Percentiles rank a stretch among this genome's conserved stretches.
These are phyloP conservation scores for Malurus leucopterus DNA, from an alignment of 2,797 vertebrate genomes.

Conservation along the genomic window DNA sequence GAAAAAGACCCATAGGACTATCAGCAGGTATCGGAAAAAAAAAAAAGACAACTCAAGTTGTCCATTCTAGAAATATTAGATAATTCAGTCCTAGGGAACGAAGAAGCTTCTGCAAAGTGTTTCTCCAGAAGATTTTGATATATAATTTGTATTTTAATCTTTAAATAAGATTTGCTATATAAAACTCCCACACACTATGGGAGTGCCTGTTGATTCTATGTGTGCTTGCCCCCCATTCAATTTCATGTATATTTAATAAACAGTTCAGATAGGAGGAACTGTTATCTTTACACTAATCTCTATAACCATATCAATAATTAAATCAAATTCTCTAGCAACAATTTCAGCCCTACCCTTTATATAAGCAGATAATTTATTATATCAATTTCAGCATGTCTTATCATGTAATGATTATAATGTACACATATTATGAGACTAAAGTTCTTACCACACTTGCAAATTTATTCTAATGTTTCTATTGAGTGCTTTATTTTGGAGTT, in stretches of 20 bases:
- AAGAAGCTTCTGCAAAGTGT: not conserved
- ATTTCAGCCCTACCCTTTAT: not conserved
- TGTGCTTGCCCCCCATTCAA: not conserved
- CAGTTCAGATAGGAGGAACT: not conserved
- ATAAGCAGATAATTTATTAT: not conserved
- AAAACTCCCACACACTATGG: not conserved
- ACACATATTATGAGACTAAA: not conserved
- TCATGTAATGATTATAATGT: not conserved
- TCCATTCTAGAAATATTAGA: not conserved
- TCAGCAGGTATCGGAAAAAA: not conserved
- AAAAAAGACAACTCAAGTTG: not conserved
- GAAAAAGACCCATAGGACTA: not conserved
- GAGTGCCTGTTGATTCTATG: not conserved
- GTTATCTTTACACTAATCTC: conserved; percentile 1
- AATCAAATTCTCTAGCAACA: not conserved
- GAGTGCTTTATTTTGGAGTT: not conserved
- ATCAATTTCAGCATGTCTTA: not conserved
- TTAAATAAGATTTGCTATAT: not conserved
- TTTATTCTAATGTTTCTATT: not conserved
- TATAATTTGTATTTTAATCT: not conserved
- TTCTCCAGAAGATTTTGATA: not conserved
- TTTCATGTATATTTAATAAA: not conserved
- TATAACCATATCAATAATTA: not conserved
- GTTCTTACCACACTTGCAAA: not conserved
- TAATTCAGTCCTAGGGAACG: not conserved